Percentiles rank a stretch among this genome's conserved stretches.
Evolutionary conservation across 2,888 invertebrate genomes (phyloP).

Genomic region (Magallana nippona): DNA sequence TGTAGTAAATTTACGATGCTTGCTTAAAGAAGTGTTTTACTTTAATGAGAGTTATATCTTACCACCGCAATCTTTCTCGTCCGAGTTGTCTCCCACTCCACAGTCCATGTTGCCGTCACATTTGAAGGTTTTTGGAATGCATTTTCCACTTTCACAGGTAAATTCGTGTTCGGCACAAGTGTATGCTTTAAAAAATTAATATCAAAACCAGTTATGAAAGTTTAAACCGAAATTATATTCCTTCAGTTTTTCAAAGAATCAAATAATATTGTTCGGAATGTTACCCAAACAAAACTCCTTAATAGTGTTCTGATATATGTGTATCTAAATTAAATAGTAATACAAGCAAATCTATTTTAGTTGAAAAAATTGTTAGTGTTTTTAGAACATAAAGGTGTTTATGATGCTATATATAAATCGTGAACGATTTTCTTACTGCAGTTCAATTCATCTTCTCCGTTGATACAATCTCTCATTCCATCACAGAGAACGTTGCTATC

Average conservation of each 20-base stretch:
- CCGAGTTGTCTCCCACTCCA: conserved; percentile 59
- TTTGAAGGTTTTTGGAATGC: conserved; percentile 84
- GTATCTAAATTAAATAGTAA: no score
- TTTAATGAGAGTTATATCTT: not conserved
- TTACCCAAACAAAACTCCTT: no score
- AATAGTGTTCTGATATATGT: no score
- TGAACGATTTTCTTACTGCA: conserved; percentile 59
- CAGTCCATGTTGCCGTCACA: conserved; percentile 84
- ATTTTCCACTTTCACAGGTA: conserved; percentile 82
- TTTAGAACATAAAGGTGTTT: no score
- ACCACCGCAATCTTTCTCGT: conserved; percentile 55
- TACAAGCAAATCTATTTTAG: no score
- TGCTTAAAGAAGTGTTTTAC: no score
- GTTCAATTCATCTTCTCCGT: conserved; percentile 65
- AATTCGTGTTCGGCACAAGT: conserved; percentile 55
- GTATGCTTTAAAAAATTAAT: conserved; percentile 46
- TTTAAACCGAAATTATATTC: not conserved
- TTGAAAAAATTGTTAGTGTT: no score
- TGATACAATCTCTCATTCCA: conserved; percentile 65
- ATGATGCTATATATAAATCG: no score
- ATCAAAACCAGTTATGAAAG: not conserved
- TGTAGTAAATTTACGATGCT: no score
- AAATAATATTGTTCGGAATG: no score
- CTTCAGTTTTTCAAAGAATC: no score
- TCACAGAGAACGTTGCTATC: conserved; percentile 59